Evolutionary conservation across 2,888 invertebrate genomes (phyloP).

Genomic region (Perdita meconis): DNA sequence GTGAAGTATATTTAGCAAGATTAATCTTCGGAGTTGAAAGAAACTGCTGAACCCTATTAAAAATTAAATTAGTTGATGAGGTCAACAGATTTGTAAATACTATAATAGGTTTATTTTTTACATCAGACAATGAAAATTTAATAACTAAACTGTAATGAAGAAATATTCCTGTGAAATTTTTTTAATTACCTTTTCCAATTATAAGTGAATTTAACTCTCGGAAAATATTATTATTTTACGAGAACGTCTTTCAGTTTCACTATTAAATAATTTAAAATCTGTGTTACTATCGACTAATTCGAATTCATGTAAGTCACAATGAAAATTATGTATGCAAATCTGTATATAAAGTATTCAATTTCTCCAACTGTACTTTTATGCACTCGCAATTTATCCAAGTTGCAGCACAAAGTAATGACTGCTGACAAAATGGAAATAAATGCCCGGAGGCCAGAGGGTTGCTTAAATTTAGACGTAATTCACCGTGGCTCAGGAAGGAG

Average conservation of each 20-base stretch:
- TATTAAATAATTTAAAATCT: too few species aligned
- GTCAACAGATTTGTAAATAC: background rate
- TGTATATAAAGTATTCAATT: too few species aligned
- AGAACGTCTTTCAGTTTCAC: too few species aligned
- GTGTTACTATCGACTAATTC: too few species aligned
- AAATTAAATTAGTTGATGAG: background rate
- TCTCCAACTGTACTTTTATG: background rate
- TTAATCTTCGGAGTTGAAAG: background rate
- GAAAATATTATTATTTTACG: too few species aligned
- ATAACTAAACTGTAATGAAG: background rate
- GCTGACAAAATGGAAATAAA: slow-evolving; percentile 40
- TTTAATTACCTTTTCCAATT: too few species aligned
- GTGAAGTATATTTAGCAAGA: slow-evolving; percentile 9
- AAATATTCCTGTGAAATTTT: too few species aligned
- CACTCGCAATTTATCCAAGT: background rate
- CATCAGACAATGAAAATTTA: too few species aligned
- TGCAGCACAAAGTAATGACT: slow-evolving; percentile 41
- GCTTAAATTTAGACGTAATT: slow-evolving; percentile 49
- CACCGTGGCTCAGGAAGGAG: background rate
- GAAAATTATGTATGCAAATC: too few species aligned
- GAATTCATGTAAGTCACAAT: too few species aligned
- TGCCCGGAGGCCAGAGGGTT: background rate
- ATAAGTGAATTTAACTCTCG: too few species aligned
- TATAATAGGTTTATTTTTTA: background rate
- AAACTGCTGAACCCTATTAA: background rate